Evolutionary conservation across 2,113 vertebrate genomes (phyloP).

Genomic region (Puntigrus tetrazona): DNA sequence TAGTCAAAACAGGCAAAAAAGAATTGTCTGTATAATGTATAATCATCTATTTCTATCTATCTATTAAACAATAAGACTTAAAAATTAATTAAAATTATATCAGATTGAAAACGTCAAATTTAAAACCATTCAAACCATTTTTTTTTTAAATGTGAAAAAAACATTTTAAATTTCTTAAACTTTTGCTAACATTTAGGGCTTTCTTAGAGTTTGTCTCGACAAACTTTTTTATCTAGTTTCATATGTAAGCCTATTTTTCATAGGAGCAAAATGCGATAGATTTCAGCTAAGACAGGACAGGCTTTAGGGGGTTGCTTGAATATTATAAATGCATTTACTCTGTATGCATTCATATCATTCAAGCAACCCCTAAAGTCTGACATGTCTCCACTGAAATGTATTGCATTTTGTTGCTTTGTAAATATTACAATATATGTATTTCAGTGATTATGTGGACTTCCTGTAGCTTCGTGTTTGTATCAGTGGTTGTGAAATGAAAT

Average conservation of each 20-base stretch:
- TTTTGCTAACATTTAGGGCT: no score
- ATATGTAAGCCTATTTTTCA: background rate
- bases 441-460: background rate
- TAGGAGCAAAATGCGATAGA: background rate
- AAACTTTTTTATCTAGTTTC: no score
- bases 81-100: no score
- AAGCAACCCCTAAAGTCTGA: background rate
- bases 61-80: no score
- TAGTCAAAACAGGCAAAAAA: background rate
- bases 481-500: background rate
- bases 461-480: background rate
- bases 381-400: background rate
- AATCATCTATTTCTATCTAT: no score
- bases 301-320: background rate
- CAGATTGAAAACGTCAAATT: no score
- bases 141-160: no score
- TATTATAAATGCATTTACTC: conserved; percentile 2
- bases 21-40: no score
- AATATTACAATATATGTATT: background rate
- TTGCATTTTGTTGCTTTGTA: conserved; percentile 1
- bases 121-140: no score
- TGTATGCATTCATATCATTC: background rate
- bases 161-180: no score
- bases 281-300: background rate
- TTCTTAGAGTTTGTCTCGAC: no score